Base-by-base conservation (phyloP, 92 coral and sea anemone species). In the Epizoanthus scotinus region DNA sequence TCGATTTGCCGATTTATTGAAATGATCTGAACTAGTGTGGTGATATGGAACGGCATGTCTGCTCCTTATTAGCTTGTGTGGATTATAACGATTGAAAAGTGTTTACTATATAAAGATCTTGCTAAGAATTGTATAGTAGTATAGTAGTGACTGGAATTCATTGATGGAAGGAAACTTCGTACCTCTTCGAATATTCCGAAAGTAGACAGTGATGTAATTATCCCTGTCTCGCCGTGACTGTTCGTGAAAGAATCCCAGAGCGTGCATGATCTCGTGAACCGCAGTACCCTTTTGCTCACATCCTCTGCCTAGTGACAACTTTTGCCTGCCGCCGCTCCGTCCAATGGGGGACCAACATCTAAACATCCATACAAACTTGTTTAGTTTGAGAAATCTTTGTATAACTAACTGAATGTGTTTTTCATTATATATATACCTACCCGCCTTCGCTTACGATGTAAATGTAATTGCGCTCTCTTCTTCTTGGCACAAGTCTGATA, bases 221-320 rank as follows among this genome's bases (percentile, higher is more conserved):
- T 87, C 91, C 70, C 91, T 83, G 67, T 87, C 91, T 0, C 56
- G 66, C 6, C 91, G 91, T 21, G 91, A 84, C 74, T 88, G 91
- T 40, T 88, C 91, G 61, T 88, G 91, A 63, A 84, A 88, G 63
- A 88, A 88, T 14, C 91, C 91, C 36, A 84, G 22, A 22, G 91
- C 91, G 77, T 88, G 91, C 91, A 88, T 88, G 63, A 88, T 29
- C 59, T 88, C 91, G 72, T 88, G 91, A 47, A 84, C 73, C 28
- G 88, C 85, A 61, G 85, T 88, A 10, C 88, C 91, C 36, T 65
- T 79, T 67, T 73, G 54, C 49, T 88, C 88, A 63, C 91, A 88
- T 18, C 91, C 91, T 38, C 59, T 26, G 44, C 88, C 91, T 22
- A 88, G 67, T 5, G 91, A 88, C 38, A 88, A 74, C 74, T 84